phyloP scores from a whole-genome alignment of 2,888 invertebrate genomes.

The Drosophila subquinaria region DNA sequence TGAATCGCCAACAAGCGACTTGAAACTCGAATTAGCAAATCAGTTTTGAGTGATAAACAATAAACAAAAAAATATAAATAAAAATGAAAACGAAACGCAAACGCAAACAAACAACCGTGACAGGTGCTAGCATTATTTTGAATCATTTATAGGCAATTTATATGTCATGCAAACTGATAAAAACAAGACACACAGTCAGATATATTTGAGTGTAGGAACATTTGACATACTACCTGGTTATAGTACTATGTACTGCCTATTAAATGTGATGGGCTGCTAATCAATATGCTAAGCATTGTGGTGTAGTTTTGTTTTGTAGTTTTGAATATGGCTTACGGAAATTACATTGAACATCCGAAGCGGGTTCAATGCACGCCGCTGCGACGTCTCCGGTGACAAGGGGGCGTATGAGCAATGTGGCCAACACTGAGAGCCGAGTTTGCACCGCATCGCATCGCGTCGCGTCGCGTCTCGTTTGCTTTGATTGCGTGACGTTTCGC shows the following conservation, averaged over 20 bases:
- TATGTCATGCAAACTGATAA: constrained; percentile 54
- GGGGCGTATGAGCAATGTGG: constrained; percentile 58
- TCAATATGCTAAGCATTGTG: constrained; percentile 50
- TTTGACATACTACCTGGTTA: constrained; percentile 18
- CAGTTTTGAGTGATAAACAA: constrained; percentile 68
- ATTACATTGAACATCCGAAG: constrained; percentile 53
- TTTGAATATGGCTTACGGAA: constrained; percentile 52
- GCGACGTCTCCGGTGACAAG: constrained; percentile 6
- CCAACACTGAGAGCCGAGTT: constrained; percentile 6
- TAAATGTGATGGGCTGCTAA: constrained; percentile 37
- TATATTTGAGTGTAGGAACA: constrained; percentile 14
- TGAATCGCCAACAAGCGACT: constrained; percentile 60
- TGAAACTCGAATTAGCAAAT: constrained; percentile 69
- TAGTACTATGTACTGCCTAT: constrained; percentile 18
- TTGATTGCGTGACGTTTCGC: constrained; percentile 49
- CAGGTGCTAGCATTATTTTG: constrained; percentile 39
- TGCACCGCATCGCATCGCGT: constrained; percentile 15
- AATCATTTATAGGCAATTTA: constrained; percentile 39
- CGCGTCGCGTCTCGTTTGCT: constrained; percentile 19
- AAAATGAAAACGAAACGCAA: constrained; percentile 12
- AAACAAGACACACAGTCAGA: constrained; percentile 12
- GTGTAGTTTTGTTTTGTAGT: constrained; percentile 20
- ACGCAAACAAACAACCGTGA: constrained; percentile 16
- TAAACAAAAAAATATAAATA: constrained; percentile 2
- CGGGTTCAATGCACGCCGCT: constrained; percentile 68